Evolutionary conservation across 2,797 vertebrate genomes (phyloP).

Genomic region (Miichthys miiuy): DNA sequence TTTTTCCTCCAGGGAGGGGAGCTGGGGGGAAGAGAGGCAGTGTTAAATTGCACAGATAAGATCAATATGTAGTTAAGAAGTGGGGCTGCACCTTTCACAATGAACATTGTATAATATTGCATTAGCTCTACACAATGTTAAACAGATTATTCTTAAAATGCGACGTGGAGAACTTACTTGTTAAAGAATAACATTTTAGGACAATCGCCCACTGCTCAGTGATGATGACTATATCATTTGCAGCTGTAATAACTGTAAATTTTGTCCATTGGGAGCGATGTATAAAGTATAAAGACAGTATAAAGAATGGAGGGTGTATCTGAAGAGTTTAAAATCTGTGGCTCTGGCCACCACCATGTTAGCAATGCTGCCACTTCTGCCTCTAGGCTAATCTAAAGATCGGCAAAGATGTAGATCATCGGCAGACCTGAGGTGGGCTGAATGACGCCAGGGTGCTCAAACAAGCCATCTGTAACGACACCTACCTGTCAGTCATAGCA

Average conservation of each 20-base stretch:
- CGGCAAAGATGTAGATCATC: too few species aligned
- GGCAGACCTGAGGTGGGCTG: too few species aligned
- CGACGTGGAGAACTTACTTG: constrained; percentile 53
- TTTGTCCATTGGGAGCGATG: background rate
- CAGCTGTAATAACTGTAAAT: background rate
- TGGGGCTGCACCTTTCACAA: constrained; percentile 74
- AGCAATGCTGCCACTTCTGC: too few species aligned
- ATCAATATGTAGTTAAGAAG: constrained; percentile 85
- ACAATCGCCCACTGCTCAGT: constrained; percentile 20
- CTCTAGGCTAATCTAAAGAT: too few species aligned
- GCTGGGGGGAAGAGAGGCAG: constrained; percentile 64
- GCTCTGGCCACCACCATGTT: too few species aligned
- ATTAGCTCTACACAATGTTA: constrained; percentile 43
- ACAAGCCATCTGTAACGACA: too few species aligned
- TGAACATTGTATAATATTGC: constrained; percentile 71
- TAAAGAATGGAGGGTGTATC: too few species aligned
- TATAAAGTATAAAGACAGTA: too few species aligned
- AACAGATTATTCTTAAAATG: constrained; percentile 68
- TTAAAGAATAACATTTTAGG: constrained; percentile 50
- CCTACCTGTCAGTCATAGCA: too few species aligned
- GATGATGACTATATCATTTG: constrained; percentile 8
- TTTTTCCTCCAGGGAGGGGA: constrained; percentile 64
- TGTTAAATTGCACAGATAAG: constrained; percentile 83
- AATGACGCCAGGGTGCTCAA: too few species aligned
- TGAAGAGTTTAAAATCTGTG: too few species aligned